These are phyloP conservation scores for Gallinago solitaria DNA, from an alignment of 2,797 vertebrate species.

Conservation along the genomic window DNA sequence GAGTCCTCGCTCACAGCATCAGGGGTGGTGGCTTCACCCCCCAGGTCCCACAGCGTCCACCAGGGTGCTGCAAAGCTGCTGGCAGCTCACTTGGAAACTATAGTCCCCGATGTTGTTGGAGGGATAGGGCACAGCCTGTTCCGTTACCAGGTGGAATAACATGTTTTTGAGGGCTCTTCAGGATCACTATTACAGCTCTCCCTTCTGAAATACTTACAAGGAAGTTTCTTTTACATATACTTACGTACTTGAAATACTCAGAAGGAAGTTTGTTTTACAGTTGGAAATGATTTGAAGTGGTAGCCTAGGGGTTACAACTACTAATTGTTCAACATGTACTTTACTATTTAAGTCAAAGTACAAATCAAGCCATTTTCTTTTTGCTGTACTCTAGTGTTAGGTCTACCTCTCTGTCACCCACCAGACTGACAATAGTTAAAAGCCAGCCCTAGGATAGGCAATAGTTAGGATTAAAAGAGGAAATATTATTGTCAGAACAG, in stretches of 20 bases:
- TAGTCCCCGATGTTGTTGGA: rapidly evolving
- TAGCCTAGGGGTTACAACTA: neutral
- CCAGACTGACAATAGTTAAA: neutral
- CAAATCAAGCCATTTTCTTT: neutral
- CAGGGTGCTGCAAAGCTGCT: neutral
- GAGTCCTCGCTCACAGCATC: rapidly evolving
- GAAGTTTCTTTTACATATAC: neutral
- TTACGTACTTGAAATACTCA: neutral
- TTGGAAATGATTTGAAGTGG: neutral
- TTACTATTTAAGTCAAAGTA: neutral
- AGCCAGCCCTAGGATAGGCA: neutral
- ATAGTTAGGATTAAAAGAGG: neutral
- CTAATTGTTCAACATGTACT: neutral
- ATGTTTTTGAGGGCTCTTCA: too few species aligned
- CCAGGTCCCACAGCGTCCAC: rapidly evolving
- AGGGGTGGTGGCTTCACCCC: rapidly evolving
- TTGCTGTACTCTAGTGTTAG: rapidly evolving
- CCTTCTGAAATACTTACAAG: neutral
- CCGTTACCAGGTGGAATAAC: rapidly evolving
- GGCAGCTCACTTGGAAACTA: rapidly evolving
- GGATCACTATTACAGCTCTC: neutral
- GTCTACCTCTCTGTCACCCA: too few species aligned
- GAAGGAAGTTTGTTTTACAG: too few species aligned
- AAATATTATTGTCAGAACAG: neutral
- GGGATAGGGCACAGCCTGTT: rapidly evolving